Base-by-base conservation (phyloP, 1,140 invertebrate species). In the Pseudomyrmex gracilis region DNA sequence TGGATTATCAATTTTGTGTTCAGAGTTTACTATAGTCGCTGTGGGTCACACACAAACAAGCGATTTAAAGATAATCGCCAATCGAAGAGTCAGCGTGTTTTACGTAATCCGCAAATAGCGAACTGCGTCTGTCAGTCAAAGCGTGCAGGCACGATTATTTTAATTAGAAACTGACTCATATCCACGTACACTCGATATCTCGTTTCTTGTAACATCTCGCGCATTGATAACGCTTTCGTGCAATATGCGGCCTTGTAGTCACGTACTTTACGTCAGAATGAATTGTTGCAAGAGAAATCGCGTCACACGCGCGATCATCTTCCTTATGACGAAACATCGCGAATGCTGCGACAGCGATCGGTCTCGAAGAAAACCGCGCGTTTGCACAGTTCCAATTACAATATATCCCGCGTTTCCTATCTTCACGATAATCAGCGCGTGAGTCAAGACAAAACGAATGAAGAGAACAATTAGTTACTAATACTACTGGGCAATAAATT, bases 251-350 rank as follows among this genome's bases (percentile, higher is more conserved):
- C 12, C 61, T 67, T 15, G 61, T 15, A 64, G 61, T 83, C 74
- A 24, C 66, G 61, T 64, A 57, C 15, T 58, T 84, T 68, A 67
- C 74, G 78, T 67, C 63, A 82, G 68, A 76, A 58, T 58, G 66
- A 63, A 58, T 55, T 57, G 43, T 61, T 24, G 43, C 82, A 68
- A 22, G 24, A 67, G 24, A 67, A 73, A 43, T n/a, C 71, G 60
- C 84, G 84, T 82, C 24, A 61, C 45, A 71, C 53, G 68, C 47
- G 58, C 77, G 61, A 73, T 73, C 68, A 74, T 83, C 80, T 63
- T 83, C 51, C 67, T 68, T 55, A 76, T 73, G 80, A 73, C 80
- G 61, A 66, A 70, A 53, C 15, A 10, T 43, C 12, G 20, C 22
- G 10, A 67, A 51, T 49, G 53, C 58, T 53, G 51, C 55, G 64